Evolutionary conservation across 2,113 vertebrate genomes (phyloP).

Genomic region (Fregata magnificens): DNA sequence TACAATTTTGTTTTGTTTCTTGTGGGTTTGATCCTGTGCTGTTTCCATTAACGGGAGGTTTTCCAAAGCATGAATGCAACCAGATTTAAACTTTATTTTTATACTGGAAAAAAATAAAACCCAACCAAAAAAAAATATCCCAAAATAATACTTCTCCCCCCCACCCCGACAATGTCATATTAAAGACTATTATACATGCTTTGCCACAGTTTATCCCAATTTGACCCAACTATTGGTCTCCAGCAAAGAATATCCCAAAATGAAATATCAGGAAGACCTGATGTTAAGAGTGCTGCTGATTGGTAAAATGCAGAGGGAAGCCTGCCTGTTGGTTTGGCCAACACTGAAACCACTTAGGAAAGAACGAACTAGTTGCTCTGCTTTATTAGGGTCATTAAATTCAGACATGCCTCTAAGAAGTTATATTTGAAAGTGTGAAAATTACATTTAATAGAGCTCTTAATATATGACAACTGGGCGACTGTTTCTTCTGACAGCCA

Average conservation of each 20-base stretch:
- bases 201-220: background rate
- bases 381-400: background rate
- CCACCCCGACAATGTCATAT: background rate
- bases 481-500: constrained; percentile 12
- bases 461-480: background rate
- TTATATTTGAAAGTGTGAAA: constrained; percentile 14
- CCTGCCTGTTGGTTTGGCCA: background rate
- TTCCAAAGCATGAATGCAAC: background rate
- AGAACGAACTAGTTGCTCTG: background rate
- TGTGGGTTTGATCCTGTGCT: background rate
- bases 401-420: background rate
- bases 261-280: background rate
- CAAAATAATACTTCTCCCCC: background rate
- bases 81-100: background rate
- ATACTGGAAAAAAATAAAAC: background rate
- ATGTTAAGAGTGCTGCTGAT: background rate
- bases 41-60: background rate
- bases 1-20: background rate
- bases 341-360: background rate
- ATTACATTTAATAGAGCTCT: background rate
- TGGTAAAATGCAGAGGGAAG: background rate
- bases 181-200: background rate
- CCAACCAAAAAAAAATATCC: background rate
- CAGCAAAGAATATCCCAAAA: background rate
- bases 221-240: background rate